These are phyloP conservation scores for Sebastiscus albofasciatus DNA, from an alignment of 2,797 vertebrate species.

Conservation along the genomic window DNA sequence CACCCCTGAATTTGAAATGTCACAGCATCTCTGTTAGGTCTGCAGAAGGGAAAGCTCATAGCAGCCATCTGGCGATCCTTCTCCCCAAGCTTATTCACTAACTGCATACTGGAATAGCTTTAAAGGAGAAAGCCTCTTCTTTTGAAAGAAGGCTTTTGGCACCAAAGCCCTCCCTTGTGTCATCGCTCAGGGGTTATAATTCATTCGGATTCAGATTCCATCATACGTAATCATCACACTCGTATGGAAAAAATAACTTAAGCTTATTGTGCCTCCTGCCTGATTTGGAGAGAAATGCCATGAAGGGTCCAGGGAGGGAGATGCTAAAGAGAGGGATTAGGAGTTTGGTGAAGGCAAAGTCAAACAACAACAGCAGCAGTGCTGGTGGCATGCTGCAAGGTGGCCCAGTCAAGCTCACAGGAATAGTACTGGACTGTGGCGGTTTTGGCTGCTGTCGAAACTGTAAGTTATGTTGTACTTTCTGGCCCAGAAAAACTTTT, in stretches of 20 bases:
- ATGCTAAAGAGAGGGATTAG: constrained; percentile 38
- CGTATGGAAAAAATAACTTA: constrained; percentile 40
- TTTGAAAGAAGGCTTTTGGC: constrained; percentile 62
- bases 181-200: constrained; percentile 50
- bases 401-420: background rate
- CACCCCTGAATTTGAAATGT: constrained; percentile 30
- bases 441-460: background rate
- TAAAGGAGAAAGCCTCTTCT: constrained; percentile 58
- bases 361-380: constrained; percentile 7
- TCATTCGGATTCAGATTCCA: constrained; percentile 66
- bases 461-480: background rate
- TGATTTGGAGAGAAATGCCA: constrained; percentile 53
- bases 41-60: constrained; percentile 59
- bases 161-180: constrained; percentile 63
- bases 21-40: constrained; percentile 27
- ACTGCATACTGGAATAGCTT: constrained; percentile 66
- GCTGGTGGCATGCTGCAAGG: constrained; percentile 14
- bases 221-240: constrained; percentile 55
- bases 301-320: constrained; percentile 17
- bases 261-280: constrained; percentile 51
- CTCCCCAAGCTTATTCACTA: constrained; percentile 54
- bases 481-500: background rate
- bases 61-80: constrained; percentile 66
- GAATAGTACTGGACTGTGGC: background rate
- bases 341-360: constrained; percentile 29